Base-by-base conservation (phyloP, 53 echinoderm and acorn worm genomes). In the Luidia sarsii region DNA sequence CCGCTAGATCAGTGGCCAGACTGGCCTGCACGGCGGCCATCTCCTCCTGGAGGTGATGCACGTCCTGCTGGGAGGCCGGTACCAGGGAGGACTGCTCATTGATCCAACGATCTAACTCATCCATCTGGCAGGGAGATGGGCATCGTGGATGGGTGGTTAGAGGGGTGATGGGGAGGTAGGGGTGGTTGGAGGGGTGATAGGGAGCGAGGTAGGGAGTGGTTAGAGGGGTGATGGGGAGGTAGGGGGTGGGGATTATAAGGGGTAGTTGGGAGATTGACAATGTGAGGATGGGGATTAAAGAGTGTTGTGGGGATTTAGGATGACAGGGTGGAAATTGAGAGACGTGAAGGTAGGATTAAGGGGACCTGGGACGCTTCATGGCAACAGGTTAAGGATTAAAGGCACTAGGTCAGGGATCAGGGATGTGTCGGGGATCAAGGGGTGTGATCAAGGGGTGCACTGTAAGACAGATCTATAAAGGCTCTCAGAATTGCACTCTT, bases 21-120 rank as follows among this genome's bases (percentile, higher is more conserved):
- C 79, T 63, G 28, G 86, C 43, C 31, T 86, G 74, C 36, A 82
- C 67, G 13, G 45, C 49, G 33, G 67, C 83, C 74, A 90, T 8
- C 11, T 82, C 87, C 9, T 69, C 69, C 36, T 63, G 74, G 4
- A 90, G 65, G n/a, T 86, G 66, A 16, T 85, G 83, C 15, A 90
- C 24, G 63, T 90, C 90, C 35, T 55, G 35, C 27, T 75, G 56
- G 10, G 90, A 75, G 48, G 86, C 90, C 2, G 86, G 71, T 11
- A 83, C 75, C 13, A 36, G 52, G 20, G 70, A 61, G 32, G 52
- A 75, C 33, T 84, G 83, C 49, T 81, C 83, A 3, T 20, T 32
- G 59, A 90, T 82, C 59, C 83, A 68, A 15, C 50, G n/a, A 45
- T 82, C 80, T 62, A 90, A 45, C 45, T 86, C 69, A 48, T 86